phyloP scores from a whole-genome alignment of 30 jellyfish, hydroid and myxozoan genomes.

The Hydractinia echinata region DNA sequence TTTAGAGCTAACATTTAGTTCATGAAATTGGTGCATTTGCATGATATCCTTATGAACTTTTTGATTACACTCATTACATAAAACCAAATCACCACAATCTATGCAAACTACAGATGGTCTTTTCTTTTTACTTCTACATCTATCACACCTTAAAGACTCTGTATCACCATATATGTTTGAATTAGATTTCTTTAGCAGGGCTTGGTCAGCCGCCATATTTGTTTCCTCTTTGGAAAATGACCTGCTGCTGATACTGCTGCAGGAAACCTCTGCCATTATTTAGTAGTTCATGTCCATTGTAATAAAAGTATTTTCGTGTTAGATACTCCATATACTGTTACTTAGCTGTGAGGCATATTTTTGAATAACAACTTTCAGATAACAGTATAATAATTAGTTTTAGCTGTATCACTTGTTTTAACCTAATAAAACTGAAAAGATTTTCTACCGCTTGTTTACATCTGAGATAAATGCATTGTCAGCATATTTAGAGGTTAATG shows the following conservation, averaged over 20 bases:
- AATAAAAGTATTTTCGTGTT: no score
- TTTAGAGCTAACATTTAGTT: conserved; percentile 32
- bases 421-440: background rate
- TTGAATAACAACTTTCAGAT: no score
- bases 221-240: conserved; percentile 55
- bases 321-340: no score
- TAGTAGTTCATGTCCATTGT: background rate
- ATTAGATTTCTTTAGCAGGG: conserved; percentile 26
- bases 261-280: conserved; percentile 25
- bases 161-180: conserved; percentile 9
- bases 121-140: conserved; percentile 47
- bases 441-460: conserved; percentile 19
- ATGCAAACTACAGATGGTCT: conserved; percentile 47
- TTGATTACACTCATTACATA: conserved; percentile 68
- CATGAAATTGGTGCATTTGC: conserved; percentile 40
- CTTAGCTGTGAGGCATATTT: no score
- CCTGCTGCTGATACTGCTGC: background rate
- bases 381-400: no score
- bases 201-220: conserved; percentile 42
- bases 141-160: conserved; percentile 7
- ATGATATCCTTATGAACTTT: conserved; percentile 44
- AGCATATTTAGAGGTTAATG: background rate
- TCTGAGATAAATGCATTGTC: conserved; percentile 17
- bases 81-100: conserved; percentile 75
- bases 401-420: no score